phyloP scores from a whole-genome alignment of 2,797 vertebrate species.

The Danionella dracula region DNA sequence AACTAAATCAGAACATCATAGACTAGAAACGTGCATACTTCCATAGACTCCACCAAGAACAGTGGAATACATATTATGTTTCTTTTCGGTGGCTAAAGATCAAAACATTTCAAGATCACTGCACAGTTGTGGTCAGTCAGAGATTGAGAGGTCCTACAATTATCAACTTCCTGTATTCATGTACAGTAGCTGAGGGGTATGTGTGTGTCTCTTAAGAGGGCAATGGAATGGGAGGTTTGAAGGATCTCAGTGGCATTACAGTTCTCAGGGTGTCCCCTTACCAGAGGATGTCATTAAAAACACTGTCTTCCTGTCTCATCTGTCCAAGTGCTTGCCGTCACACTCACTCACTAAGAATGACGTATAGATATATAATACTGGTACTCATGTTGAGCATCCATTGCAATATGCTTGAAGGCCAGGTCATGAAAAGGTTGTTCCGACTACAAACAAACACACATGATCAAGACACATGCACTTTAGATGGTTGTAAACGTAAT shows the following conservation, averaged over 20 bases:
- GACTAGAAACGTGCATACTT: no score
- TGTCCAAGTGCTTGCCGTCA: conserved; percentile 12
- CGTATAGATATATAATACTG: neutral
- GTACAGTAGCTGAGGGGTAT: conserved; percentile 30
- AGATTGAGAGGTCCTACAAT: neutral
- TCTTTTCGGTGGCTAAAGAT: no score
- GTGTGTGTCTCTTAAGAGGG: conserved; percentile 35
- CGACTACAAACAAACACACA: neutral
- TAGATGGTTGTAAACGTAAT: no score
- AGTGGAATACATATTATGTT: no score
- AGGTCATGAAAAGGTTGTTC: neutral
- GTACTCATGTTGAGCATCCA: neutral
- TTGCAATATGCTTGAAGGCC: neutral
- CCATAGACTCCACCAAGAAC: no score
- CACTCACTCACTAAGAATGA: conserved; percentile 20
- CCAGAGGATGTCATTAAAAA: conserved; percentile 44
- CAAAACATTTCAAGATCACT: no score
- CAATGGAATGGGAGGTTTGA: conserved; percentile 58
- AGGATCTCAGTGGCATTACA: conserved; percentile 56
- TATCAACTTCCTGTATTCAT: neutral
- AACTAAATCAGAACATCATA: no score
- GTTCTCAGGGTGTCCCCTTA: conserved; percentile 56
- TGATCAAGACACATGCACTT: no score
- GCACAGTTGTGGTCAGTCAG: neutral
- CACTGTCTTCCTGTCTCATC: conserved; percentile 28